These are phyloP conservation scores for Criorhina ranunculi DNA, from an alignment of 2,888 invertebrate species.

Conservation along the genomic window DNA sequence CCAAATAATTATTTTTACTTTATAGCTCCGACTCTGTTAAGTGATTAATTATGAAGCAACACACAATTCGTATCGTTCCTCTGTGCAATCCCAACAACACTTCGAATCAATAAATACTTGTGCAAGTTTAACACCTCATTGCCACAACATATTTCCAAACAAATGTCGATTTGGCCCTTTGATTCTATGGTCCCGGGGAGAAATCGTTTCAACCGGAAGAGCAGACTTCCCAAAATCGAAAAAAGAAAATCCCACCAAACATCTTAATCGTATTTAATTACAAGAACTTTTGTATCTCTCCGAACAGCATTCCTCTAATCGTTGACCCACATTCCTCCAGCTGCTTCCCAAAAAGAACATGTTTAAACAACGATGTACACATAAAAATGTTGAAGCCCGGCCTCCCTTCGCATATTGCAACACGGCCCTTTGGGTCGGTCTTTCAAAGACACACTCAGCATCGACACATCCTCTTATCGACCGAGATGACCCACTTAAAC, in stretches of 20 bases:
- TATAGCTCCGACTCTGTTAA: neutral
- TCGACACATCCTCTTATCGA: constrained; percentile 21
- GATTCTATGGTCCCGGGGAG: neutral
- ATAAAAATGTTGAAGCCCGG: constrained; percentile 7
- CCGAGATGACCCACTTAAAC: constrained; percentile 54
- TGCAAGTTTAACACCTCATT: constrained; percentile 38
- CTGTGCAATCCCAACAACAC: constrained; percentile 24
- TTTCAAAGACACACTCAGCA: constrained; percentile 10
- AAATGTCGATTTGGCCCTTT: neutral
- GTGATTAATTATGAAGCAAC: neutral
- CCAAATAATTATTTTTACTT: neutral
- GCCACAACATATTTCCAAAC: neutral
- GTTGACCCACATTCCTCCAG: constrained; percentile 54
- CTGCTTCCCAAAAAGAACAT: constrained; percentile 24
- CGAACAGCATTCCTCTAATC: constrained; percentile 34
- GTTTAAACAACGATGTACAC: constrained; percentile 19
- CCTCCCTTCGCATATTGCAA: neutral
- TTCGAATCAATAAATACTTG: constrained; percentile 51
- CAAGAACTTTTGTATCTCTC: constrained; percentile 9
- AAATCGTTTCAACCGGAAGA: constrained; percentile 16
- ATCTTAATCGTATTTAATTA: constrained; percentile 23
- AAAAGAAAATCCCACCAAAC: constrained; percentile 21
- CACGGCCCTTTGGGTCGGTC: constrained; percentile 25
- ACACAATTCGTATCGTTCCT: neutral
- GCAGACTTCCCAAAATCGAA: neutral